Conservation (phyloP, 2,888 invertebrate species). For the Perizoma flavofasciatum region DNA sequence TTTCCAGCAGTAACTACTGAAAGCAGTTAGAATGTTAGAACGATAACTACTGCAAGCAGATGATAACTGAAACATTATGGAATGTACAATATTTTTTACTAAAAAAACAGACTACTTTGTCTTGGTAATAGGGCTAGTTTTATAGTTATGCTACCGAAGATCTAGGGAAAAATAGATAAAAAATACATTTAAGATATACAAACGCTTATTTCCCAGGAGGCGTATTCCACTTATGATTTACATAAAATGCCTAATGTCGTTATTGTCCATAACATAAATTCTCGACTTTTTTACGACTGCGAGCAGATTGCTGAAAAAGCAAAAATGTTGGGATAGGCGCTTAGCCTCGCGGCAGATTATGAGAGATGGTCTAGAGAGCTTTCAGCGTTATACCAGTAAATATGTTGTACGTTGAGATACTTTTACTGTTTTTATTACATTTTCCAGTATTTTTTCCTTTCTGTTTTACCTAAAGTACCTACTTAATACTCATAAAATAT, state of each 20-base stretch:
- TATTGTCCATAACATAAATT: constrained; percentile 64
- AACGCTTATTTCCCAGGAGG: constrained; percentile 65
- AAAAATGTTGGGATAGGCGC: constrained; percentile 33
- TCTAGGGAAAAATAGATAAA: background rate
- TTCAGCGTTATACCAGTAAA: constrained; percentile 8
- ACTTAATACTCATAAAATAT: no score
- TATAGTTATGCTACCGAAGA: no score
- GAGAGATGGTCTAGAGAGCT: constrained; percentile 13
- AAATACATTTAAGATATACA: background rate
- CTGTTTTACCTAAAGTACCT: no score
- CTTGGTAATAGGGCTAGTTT: no score
- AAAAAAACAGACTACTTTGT: no score
- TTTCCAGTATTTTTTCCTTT: no score
- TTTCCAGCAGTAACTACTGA: no score
- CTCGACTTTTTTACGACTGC: constrained; percentile 57
- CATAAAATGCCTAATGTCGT: constrained; percentile 68
- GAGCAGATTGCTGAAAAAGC: constrained; percentile 46
- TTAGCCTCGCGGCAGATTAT: constrained; percentile 15
- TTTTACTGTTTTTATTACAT: no score
- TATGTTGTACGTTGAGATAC: constrained; percentile 1
- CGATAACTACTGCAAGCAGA: no score
- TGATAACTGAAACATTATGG: no score
- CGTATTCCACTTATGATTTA: constrained; percentile 57
- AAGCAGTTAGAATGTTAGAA: no score
- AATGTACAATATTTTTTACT: no score